phyloP scores from a whole-genome alignment of 2,113 vertebrate species.

The Micromys minutus region DNA sequence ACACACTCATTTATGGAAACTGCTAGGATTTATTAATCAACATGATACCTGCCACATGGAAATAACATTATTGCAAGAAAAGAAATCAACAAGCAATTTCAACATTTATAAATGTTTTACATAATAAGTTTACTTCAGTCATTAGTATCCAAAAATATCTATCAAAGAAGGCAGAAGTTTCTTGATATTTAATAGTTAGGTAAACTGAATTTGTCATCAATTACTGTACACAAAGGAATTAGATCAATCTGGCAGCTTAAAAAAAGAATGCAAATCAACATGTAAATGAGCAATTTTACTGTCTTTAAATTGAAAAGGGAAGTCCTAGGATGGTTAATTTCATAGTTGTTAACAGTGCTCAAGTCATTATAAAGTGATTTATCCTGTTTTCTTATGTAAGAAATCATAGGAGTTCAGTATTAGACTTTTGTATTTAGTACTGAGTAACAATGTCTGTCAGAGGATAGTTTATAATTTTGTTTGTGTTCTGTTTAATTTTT shows the following conservation, averaged over 20 bases:
- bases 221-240: slow-evolving; percentile 79
- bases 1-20: slow-evolving; percentile 61
- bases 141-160: slow-evolving; percentile 61
- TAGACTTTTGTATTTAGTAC: slow-evolving; percentile 76
- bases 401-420: slow-evolving; percentile 72
- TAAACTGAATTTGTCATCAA: slow-evolving; percentile 79
- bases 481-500: slow-evolving; percentile 65
- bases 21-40: slow-evolving; percentile 67
- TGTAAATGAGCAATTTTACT: slow-evolving; percentile 84
- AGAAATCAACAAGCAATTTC: slow-evolving; percentile 75
- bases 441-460: slow-evolving; percentile 54
- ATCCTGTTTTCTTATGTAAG: slow-evolving; percentile 79
- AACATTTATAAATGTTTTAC: slow-evolving; percentile 73
- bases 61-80: slow-evolving; percentile 55
- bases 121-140: slow-evolving; percentile 78
- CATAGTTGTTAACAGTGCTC: slow-evolving; percentile 77
- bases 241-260: slow-evolving; percentile 75
- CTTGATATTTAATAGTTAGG: slow-evolving; percentile 78
- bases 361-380: slow-evolving; percentile 75
- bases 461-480: slow-evolving; percentile 65
- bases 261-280: slow-evolving; percentile 81
- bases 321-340: slow-evolving; percentile 80
- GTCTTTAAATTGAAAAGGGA: slow-evolving; percentile 73
- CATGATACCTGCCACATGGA: slow-evolving; percentile 49
- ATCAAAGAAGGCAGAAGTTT: slow-evolving; percentile 62